Base-by-base conservation (phyloP, 1,140 invertebrate genomes). In the Sycophila sp. region DNA sequence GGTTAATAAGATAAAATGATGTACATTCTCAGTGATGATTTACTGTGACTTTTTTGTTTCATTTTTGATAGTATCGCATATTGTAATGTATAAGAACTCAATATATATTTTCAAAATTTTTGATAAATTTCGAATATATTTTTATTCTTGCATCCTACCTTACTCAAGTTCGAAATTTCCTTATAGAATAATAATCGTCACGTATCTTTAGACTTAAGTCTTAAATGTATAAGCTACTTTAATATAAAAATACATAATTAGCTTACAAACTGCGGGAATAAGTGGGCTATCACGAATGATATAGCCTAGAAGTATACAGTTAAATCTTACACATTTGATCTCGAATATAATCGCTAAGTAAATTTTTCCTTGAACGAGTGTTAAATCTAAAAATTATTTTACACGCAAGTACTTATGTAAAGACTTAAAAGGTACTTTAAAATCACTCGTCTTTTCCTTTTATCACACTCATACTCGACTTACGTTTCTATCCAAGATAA, bases 181-280 rank as follows among this genome's bases (percentile, higher is more conserved):
- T 47, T 65, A 55, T 47, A 67, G 40, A 72, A 72, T 63, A 68
- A 22, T 58, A 63, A 72, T 68, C 51, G 36, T 36, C 34, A 68
- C 45, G 32, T 72, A 67, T 67, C 40, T 62, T 67, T 67, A 62
- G 59, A 60, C 65, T 72, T 64, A 68, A 60, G 11, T 51, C 1
- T 34, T 71, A 73, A 64, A 59, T 83, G 78, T 85, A 83, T 84
- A 82, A 82, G 78, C 83, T 85, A 85, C 78, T 85, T 84, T 85
- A 84, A 86, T 86, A 86, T 85, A 86, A 86, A 86, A 86, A 86
- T 86, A 86, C 85, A 86, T 86, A 85, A 86, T 86, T 85, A 86
- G 80, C 81, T 85, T 86, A 86, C 77, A 81, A 85, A 82, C 81
- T 85, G 79, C 77, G 80, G 81, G 78, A 83, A 81, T 83, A 80